Base-by-base conservation (phyloP, 2,888 invertebrate species). In the Mythimna loreyi region DNA sequence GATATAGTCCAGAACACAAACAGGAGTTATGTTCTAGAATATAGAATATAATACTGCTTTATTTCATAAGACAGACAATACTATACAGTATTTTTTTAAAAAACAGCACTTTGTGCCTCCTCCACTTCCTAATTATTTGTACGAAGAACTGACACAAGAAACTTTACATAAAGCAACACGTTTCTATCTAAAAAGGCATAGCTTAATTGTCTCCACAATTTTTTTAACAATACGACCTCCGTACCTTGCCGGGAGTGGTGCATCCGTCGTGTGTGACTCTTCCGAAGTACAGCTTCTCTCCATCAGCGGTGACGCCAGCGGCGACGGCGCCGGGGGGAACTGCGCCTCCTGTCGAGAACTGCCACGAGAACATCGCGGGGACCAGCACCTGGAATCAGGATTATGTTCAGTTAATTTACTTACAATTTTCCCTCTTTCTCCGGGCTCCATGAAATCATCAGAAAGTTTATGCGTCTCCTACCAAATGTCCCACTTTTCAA, bases 221-320 rank as follows among this genome's bases (percentile, higher is more conserved):
- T 13, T 36, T 13, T 40, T 23, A 30, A 33, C 13, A 33, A n/a
- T 3, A 23, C 8, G 8, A 6, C 16, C 11, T 33, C 7, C 45
- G 72, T 87, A 97, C 97, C 96, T 97, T 97, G 87, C 97, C 97
- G 71, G 97, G 95, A 16, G 97, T 97, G 72, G 97, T 96, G 83
- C 97, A 96, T 16, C 97, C 97, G 78, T 97, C 96, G 78, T 97
- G 96, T 45, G 96, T 95, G 63, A 97, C 97, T 73, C 98, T 96
- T 11, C 97, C 98, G 75, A 96, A 96, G 93, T 96, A 98, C 47
- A 98, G 93, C 43, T 96, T 95, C 91, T 97, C 97, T 13, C 97
- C 97, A 75, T 97, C 96, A 56, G 93, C 90, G 0, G 97, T 97
- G 73, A 96, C 92, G 23, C 98, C 98, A 0, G 97, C 97, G 56